A percentile compares a stretch with the other conserved stretches of the same genome.
Conservation (phyloP, 2,888 invertebrate species). For the Drosophila paracracens region DNA sequence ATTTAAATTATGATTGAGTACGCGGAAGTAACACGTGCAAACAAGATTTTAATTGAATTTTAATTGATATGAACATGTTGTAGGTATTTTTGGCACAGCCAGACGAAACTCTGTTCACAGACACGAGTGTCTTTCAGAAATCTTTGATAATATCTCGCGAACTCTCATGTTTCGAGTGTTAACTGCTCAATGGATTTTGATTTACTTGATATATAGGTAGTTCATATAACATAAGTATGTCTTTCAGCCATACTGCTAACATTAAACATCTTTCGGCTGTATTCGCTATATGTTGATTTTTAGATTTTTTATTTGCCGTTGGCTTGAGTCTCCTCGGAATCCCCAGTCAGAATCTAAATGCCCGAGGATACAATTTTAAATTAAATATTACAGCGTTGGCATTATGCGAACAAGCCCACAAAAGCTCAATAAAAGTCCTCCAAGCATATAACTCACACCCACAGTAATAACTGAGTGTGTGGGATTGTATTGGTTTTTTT, state of each 20-base stretch:
- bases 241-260: not conserved
- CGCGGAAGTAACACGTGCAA: conserved; percentile 40
- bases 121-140: conserved; percentile 14
- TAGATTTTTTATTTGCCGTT: conserved; percentile 42
- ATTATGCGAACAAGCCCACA: conserved; percentile 39
- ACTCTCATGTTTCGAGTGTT: not conserved
- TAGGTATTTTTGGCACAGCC: not conserved
- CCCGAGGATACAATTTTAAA: conserved; percentile 61
- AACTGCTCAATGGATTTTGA: conserved; percentile 24
- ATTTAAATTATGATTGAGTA: conserved; percentile 61
- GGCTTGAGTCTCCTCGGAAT: conserved; percentile 24
- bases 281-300: not conserved
- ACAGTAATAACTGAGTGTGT: not conserved
- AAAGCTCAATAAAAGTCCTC: conserved; percentile 46
- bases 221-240: not conserved
- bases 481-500: conserved; percentile 1
- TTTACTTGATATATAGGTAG: conserved; percentile 16
- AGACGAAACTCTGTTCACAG: conserved; percentile 1
- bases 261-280: not conserved
- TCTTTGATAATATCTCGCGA: conserved; percentile 18
- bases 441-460: conserved; percentile 5
- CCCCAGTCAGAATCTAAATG: conserved; percentile 45
- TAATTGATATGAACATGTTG: conserved; percentile 53
- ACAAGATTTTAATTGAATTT: conserved; percentile 57
- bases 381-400: conserved; percentile 61